Conservation (phyloP, 2,888 invertebrate species). For the Micoletzkya japonica region DNA sequence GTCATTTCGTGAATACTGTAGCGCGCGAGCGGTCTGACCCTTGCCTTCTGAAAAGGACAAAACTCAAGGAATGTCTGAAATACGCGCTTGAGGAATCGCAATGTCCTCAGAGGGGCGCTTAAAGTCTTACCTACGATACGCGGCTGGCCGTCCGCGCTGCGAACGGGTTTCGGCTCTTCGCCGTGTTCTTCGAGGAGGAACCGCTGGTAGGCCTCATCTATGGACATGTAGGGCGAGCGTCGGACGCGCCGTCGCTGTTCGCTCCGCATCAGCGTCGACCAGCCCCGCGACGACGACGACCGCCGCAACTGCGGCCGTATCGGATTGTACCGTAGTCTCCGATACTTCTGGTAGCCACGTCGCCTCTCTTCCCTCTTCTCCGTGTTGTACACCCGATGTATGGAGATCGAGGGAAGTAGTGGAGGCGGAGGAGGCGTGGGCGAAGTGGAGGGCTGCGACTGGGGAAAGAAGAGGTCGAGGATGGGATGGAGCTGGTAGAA, state of each 20-base stretch:
- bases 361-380: not conserved
- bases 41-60: no score
- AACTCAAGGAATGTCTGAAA: no score
- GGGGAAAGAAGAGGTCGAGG: conserved; percentile 7
- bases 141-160: no score
- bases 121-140: no score
- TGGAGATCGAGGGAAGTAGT: no score
- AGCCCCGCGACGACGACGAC: not conserved
- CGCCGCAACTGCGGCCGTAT: conserved; percentile 7
- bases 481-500: conserved; percentile 13
- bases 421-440: not conserved
- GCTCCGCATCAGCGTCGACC: conserved; percentile 5
- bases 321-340: not conserved
- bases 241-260: not conserved
- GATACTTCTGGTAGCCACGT: not conserved
- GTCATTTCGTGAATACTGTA: no score
- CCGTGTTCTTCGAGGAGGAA: conserved; percentile 9
- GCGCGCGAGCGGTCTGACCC: no score
- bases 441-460: no score
- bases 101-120: conserved; percentile 2
- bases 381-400: not conserved
- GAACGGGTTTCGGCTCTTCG: no score
- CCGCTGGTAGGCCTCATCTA: conserved; percentile 22
- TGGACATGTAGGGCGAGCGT: conserved; percentile 1
- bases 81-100: no score